Conservation (phyloP, 2,888 invertebrate genomes). For the Campopleginae sp. region DNA sequence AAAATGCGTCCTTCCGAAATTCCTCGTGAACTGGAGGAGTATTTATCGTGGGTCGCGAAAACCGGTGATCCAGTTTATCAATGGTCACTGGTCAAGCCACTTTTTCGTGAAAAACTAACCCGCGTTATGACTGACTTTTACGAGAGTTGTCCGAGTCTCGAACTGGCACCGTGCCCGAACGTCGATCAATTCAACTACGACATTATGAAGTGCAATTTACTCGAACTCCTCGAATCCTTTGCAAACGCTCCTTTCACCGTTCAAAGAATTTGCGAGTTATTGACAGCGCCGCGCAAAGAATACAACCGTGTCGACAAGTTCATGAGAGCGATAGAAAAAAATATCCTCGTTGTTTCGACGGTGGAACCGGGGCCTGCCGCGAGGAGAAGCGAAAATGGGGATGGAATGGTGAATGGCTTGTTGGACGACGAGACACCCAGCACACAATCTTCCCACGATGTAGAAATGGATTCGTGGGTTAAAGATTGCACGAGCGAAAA, state of each 20-base stretch:
- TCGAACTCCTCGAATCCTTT: constrained; percentile 93
- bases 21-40: constrained; percentile 95
- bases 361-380: constrained; percentile 84
- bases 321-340: constrained; percentile 98
- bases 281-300: constrained; percentile 96
- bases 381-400: constrained; percentile 81
- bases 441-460: constrained; percentile 74
- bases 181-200: constrained; percentile 96
- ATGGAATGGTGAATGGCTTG: constrained; percentile 83
- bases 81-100: constrained; percentile 94
- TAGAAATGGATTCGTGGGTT: constrained; percentile 82
- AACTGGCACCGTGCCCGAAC: constrained; percentile 94
- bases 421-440: constrained; percentile 71
- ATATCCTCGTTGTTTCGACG: constrained; percentile 92
- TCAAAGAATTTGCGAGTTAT: constrained; percentile 96
- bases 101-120: constrained; percentile 94
- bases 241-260: constrained; percentile 97
- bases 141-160: constrained; percentile 90
- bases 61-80: constrained; percentile 97
- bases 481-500: constrained; percentile 79
- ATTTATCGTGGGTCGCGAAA: constrained; percentile 94
- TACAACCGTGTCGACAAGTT: constrained; percentile 98
- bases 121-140: constrained; percentile 95
- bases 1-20: constrained; percentile 92
- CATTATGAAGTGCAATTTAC: constrained; percentile 92